Conservation (phyloP, 2,797 vertebrate genomes). For the Hapalemur alaotrensis region DNA sequence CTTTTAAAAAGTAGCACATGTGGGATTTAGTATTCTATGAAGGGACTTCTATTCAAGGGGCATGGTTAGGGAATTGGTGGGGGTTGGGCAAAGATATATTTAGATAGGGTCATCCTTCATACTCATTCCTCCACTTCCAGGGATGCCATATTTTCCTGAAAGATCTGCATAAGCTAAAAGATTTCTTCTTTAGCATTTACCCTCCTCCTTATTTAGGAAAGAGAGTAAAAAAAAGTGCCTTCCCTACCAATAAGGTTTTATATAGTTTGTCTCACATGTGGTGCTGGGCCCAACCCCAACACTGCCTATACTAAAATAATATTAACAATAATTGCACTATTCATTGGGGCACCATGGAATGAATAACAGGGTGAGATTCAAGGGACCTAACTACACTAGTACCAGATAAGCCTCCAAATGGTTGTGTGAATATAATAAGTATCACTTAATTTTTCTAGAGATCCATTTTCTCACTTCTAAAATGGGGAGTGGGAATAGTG, state of each 20-base stretch:
- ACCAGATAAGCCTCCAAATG: not conserved
- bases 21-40: not conserved
- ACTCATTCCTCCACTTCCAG: not conserved
- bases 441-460: not conserved
- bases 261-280: not conserved
- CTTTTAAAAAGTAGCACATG: not conserved
- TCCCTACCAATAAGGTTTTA: not conserved
- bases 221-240: not conserved
- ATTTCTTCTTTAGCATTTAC: not conserved
- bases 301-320: not conserved
- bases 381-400: not conserved
- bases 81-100: not conserved
- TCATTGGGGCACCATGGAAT: not conserved
- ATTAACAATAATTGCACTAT: not conserved
- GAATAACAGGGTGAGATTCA: not conserved
- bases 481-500: not conserved
- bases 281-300: not conserved
- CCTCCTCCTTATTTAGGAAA: not conserved
- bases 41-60: not conserved
- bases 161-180: not conserved
- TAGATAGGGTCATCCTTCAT: not conserved
- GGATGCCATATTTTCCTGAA: not conserved
- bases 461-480: not conserved
- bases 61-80: not conserved
- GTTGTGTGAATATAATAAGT: not conserved